Evolutionary conservation across 2,797 vertebrate genomes (phyloP), one percentile per base, ranked within the genome.

Genomic region (Oreonectes daqikongensis): DNA sequence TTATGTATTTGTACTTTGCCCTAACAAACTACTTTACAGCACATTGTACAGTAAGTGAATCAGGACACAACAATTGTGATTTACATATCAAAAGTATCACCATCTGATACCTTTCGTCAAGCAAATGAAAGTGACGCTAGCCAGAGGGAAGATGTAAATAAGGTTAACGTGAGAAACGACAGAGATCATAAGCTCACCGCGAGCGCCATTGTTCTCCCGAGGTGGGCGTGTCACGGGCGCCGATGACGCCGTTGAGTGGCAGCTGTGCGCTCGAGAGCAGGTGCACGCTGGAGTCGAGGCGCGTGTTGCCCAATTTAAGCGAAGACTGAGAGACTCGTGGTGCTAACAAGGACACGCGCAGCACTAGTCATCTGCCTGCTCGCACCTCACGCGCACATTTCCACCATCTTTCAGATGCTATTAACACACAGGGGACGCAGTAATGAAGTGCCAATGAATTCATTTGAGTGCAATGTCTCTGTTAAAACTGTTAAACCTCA

Each of bases 201-300:
- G 63, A 18, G 50, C 26, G 57, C 40, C 64, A 73, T 77, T 84
- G 78, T 77, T 77, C 57, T 64, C 50, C 28, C 24, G 20, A 68
- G 38, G 69, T 32, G 48, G 40, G 64, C 69, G 74, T 46, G 70
- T 24, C 14, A 55, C 15, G 44, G 32, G 42, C 10, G 48, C 44
- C 79, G 79, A 75, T 70, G 75, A 69, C 30, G 38, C 42, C 30
- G 48, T n/a, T 86, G 80, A 81, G 80, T 89, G 89, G 90, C 90
- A 93, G 90, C 86, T 92, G 91, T 80, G 76, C 72, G 78, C 74
- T 84, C 78, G 85, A 83, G 85, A 91, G 89, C 89, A 92, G 90
- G 88, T 92, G 65, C 65, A 57, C 59, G 87, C 83, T 82, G 53
- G 84, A 87, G 65, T 64, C 70, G 65, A 77, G 40, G 71, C 66